phyloP scores from a whole-genome alignment of 2,888 invertebrate genomes.

The Ditula angustiorana region DNA sequence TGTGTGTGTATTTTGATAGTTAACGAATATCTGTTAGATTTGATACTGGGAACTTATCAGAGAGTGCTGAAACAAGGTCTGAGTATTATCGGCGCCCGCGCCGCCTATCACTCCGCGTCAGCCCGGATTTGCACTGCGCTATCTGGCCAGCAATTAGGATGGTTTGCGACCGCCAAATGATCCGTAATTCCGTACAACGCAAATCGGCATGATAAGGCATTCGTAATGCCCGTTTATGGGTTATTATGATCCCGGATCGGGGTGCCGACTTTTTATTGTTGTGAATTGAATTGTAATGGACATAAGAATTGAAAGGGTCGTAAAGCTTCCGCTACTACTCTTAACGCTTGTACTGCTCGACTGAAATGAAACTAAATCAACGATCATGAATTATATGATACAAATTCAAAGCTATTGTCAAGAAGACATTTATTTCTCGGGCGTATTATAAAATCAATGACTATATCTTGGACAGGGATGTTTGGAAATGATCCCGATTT shows the following conservation, averaged over 20 bases:
- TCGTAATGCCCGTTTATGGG: slow-evolving; percentile 32
- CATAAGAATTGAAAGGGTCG: not conserved
- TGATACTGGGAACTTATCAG: too few relatives aligned
- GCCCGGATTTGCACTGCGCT: slow-evolving; percentile 56
- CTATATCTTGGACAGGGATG: too few relatives aligned
- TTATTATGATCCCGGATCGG: slow-evolving; percentile 16
- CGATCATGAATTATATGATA: too few relatives aligned
- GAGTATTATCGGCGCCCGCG: not conserved
- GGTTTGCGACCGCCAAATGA: slow-evolving; percentile 76
- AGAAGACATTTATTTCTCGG: too few relatives aligned
- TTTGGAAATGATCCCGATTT: too few relatives aligned
- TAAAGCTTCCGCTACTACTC: not conserved
- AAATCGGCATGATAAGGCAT: slow-evolving; percentile 25
- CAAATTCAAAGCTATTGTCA: too few relatives aligned
- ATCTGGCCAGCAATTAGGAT: slow-evolving; percentile 74
- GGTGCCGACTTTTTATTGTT: not conserved
- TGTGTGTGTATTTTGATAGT: too few relatives aligned
- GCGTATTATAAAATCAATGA: too few relatives aligned
- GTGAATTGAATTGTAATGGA: slow-evolving; percentile 1
- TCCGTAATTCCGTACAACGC: slow-evolving; percentile 57
- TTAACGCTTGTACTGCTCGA: not conserved
- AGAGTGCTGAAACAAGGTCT: too few relatives aligned
- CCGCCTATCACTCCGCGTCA: not conserved
- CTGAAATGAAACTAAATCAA: not conserved
- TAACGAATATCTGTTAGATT: too few relatives aligned